phyloP scores from a whole-genome alignment of 2,797 vertebrate genomes.

The Sarcoramphus papa region DNA sequence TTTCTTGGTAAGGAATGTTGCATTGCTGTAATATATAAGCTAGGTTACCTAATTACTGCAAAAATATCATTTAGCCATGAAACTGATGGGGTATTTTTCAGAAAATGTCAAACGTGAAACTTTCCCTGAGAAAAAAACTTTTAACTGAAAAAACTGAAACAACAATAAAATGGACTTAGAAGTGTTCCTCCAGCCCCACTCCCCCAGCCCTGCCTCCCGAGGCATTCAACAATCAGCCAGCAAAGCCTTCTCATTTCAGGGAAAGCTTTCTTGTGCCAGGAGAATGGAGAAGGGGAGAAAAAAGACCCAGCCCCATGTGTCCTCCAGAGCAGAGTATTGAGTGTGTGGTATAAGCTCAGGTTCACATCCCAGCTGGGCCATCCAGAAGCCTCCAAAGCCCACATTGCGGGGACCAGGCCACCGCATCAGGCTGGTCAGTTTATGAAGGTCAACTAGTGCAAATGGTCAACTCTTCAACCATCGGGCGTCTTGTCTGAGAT shows the following conservation, averaged over 20 bases:
- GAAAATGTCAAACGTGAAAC: neutral
- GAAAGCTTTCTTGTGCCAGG: neutral
- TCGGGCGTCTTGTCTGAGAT: neutral
- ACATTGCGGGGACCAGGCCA: fast-evolving
- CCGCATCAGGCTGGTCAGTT: neutral
- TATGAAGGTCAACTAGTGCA: neutral
- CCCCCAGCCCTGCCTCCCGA: neutral
- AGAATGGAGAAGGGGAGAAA: neutral
- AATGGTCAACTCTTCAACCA: neutral
- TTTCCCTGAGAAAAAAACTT: neutral
- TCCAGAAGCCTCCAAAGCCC: neutral
- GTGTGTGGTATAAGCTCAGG: fast-evolving
- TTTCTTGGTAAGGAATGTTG: neutral
- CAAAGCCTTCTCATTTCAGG: neutral
- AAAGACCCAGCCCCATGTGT: fast-evolving
- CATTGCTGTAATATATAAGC: neutral
- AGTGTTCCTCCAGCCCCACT: fast-evolving
- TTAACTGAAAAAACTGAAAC: neutral
- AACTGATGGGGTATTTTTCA: neutral
- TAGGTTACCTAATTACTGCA: neutral
- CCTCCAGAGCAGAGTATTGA: neutral
- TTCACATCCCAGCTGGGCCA: neutral
- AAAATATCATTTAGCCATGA: neutral
- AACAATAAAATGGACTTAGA: neutral
- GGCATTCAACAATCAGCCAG: neutral